phyloP scores from a whole-genome alignment of 2,888 invertebrate genomes.

The Cremastinae sp. region DNA sequence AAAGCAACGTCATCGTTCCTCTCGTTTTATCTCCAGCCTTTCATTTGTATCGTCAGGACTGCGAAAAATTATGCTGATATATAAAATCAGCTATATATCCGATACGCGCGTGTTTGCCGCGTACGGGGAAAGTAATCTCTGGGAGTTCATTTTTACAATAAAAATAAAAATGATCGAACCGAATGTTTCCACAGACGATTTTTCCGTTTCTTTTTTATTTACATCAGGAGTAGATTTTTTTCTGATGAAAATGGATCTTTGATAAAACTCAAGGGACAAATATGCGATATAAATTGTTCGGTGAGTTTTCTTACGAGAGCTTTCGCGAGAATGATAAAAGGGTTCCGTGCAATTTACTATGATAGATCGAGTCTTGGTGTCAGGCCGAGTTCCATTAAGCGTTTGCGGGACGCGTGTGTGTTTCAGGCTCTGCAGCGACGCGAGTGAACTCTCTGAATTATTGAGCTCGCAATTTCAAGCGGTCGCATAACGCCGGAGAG shows the following conservation, averaged over 20 bases:
- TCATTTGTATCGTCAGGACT: constrained; percentile 16
- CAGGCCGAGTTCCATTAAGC: constrained; percentile 78
- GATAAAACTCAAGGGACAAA: constrained; percentile 65
- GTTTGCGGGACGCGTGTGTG: constrained; percentile 49
- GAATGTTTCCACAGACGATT: too few relatives aligned
- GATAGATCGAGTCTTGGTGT: constrained; percentile 77
- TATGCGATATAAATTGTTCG: constrained; percentile 29
- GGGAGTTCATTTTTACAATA: background rate
- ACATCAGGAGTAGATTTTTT: too few relatives aligned
- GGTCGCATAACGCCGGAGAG: constrained; percentile 14
- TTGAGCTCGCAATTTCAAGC: constrained; percentile 77
- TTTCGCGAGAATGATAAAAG: constrained; percentile 56
- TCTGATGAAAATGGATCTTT: constrained; percentile 63
- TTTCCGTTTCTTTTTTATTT: too few relatives aligned
- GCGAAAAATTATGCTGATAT: background rate
- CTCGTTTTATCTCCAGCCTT: constrained; percentile 8
- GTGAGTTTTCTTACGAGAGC: constrained; percentile 54
- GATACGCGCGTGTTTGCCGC: background rate
- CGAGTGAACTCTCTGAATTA: constrained; percentile 73
- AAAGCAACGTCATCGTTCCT: constrained; percentile 40
- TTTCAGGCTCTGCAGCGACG: constrained; percentile 20
- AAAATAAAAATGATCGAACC: background rate
- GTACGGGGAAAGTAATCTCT: background rate
- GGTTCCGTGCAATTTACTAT: constrained; percentile 76
- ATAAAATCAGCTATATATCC: constrained; percentile 7